phyloP scores from a whole-genome alignment of 2,113 vertebrate genomes.

The Glaucomys volans region DNA sequence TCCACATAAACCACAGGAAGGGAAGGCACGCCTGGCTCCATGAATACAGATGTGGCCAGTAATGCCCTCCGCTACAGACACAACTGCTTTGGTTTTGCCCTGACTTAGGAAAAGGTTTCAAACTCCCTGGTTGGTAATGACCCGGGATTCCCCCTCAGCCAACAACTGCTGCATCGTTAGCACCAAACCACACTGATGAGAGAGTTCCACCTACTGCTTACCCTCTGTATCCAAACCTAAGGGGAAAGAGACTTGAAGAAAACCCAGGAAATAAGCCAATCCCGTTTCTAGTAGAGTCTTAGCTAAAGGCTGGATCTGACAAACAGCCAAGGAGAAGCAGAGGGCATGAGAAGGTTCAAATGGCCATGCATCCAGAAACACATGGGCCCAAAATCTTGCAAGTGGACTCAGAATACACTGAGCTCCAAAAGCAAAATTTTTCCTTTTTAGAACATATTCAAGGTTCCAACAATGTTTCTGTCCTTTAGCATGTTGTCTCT shows the following conservation, averaged over 20 bases:
- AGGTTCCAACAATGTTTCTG: neutral
- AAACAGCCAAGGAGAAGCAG: neutral
- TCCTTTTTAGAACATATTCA: neutral
- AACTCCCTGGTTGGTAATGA: neutral
- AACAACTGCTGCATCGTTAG: constrained; percentile 32
- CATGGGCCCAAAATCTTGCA: neutral
- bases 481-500: neutral
- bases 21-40: neutral
- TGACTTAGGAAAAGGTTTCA: neutral
- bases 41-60: neutral
- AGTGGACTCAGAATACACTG: neutral
- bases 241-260: neutral
- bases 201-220: neutral
- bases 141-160: neutral
- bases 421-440: neutral
- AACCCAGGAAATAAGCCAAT: neutral
- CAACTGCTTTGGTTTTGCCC: neutral
- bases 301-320: neutral
- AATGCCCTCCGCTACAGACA: neutral
- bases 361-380: neutral
- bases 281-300: neutral
- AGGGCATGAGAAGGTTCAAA: neutral
- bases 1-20: neutral
- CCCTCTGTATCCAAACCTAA: neutral
- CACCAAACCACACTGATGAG: neutral